Percentiles rank a stretch among this genome's conserved stretches.
Conservation (phyloP, 2,113 vertebrate genomes). For the Jacana jacana region DNA sequence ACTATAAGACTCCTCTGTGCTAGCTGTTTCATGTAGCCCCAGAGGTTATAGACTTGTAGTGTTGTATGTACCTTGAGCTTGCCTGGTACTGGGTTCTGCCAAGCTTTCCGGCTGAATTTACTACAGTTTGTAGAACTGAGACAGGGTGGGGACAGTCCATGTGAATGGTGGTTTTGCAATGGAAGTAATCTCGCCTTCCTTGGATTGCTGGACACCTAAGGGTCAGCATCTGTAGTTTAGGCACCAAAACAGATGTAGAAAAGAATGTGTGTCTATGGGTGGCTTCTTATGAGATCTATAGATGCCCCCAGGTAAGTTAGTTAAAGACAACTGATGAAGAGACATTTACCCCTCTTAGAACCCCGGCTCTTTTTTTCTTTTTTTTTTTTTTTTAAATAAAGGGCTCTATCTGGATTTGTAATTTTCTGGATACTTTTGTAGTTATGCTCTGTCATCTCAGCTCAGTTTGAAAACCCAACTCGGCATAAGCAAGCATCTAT, state of each 20-base stretch:
- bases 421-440: background rate
- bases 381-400: background rate
- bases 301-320: background rate
- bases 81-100: background rate
- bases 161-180: background rate
- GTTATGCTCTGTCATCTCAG: background rate
- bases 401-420: background rate
- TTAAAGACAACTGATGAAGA: background rate
- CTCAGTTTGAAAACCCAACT: background rate
- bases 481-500: background rate
- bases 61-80: background rate
- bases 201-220: background rate
- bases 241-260: background rate
- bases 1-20: background rate
- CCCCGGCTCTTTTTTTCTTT: no score
- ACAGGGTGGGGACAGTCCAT: background rate
- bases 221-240: background rate
- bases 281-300: background rate
- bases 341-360: background rate
- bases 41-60: background rate
- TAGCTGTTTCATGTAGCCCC: background rate
- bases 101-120: background rate
- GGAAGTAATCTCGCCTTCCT: background rate
- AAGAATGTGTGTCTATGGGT: background rate
- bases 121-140: background rate